Evolutionary conservation across 2,888 invertebrate genomes (phyloP).

Genomic region (Endotricha flammealis): DNA sequence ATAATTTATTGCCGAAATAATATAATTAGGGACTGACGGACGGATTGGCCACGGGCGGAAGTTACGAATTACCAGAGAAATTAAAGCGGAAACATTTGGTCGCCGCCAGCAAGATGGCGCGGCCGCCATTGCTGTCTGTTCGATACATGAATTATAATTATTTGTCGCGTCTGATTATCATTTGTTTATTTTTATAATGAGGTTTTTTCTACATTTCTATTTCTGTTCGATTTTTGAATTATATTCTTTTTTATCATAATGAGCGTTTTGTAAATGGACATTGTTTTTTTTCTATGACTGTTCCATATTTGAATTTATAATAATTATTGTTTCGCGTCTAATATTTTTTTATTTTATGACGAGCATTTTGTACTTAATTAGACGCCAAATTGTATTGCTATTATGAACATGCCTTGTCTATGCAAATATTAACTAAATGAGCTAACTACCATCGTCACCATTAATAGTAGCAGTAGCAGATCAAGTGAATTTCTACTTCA

Average conservation of each 20-base stretch:
- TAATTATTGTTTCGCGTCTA: too few relatives aligned
- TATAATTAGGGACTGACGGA: conserved; percentile 76
- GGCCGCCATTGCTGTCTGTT: conserved; percentile 61
- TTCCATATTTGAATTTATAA: conserved; percentile 2
- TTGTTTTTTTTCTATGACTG: too few relatives aligned
- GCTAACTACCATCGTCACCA: too few relatives aligned
- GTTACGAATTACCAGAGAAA: conserved; percentile 76
- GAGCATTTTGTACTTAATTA: background rate
- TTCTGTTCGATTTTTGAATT: too few relatives aligned
- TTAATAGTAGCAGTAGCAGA: too few relatives aligned
- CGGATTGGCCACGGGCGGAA: conserved; percentile 74
- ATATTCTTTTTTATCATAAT: too few relatives aligned
- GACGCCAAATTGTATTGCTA: too few relatives aligned
- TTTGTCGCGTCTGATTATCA: conserved; percentile 18
- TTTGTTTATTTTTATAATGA: conserved; percentile 10
- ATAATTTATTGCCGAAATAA: conserved; percentile 79
- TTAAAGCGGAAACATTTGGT: conserved; percentile 79
- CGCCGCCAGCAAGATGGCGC: conserved; percentile 77
- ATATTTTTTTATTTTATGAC: background rate
- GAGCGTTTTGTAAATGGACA: too few relatives aligned
- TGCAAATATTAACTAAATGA: too few relatives aligned
- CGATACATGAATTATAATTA: conserved; percentile 69
- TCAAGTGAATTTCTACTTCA: too few relatives aligned
- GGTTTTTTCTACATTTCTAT: too few relatives aligned
- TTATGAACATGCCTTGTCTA: too few relatives aligned